A percentile compares a stretch with the other conserved stretches of the same genome.
Conservation (phyloP, 1,140 invertebrate species). For the Drosophila santomea region DNA sequence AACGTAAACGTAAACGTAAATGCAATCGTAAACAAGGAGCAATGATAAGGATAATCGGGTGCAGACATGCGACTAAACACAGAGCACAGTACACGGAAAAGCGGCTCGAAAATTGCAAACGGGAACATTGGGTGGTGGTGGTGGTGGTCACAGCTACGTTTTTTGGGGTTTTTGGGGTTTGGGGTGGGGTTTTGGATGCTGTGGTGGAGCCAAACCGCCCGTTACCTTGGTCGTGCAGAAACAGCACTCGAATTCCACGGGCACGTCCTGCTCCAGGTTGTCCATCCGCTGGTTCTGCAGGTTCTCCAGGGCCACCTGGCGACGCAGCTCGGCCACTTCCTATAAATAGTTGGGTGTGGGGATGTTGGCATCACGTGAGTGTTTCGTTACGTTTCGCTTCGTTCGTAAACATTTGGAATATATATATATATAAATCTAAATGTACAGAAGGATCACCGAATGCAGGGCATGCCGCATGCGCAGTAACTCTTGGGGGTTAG, state of each 20-base stretch:
- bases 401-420: slow-evolving; percentile 32
- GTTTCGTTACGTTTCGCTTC: slow-evolving; percentile 43
- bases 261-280: slow-evolving; percentile 91
- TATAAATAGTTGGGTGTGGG: slow-evolving; percentile 75
- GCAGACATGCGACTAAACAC: slow-evolving; percentile 56
- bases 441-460: slow-evolving; percentile 20
- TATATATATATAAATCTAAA: slow-evolving; percentile 19
- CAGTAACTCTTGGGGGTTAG: slow-evolving; percentile 12
- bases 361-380: slow-evolving; percentile 65
- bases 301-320: slow-evolving; percentile 84
- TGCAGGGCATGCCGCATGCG: slow-evolving; percentile 36
- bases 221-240: slow-evolving; percentile 97
- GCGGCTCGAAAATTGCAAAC: slow-evolving; percentile 24
- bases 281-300: slow-evolving; percentile 86
- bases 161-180: background rate
- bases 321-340: slow-evolving; percentile 84
- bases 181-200: slow-evolving; percentile 3
- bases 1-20: background rate
- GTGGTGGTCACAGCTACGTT: slow-evolving; percentile 22
- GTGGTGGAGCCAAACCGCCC: slow-evolving; percentile 1
- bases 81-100: slow-evolving; percentile 41
- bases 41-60: slow-evolving; percentile 32
- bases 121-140: slow-evolving; percentile 21
- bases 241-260: slow-evolving; percentile 97
- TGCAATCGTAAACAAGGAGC: slow-evolving; percentile 33